These are phyloP conservation scores for Melanotaenia maccullochi DNA, from an alignment of 2,797 vertebrate genomes.

Conservation along the genomic window DNA sequence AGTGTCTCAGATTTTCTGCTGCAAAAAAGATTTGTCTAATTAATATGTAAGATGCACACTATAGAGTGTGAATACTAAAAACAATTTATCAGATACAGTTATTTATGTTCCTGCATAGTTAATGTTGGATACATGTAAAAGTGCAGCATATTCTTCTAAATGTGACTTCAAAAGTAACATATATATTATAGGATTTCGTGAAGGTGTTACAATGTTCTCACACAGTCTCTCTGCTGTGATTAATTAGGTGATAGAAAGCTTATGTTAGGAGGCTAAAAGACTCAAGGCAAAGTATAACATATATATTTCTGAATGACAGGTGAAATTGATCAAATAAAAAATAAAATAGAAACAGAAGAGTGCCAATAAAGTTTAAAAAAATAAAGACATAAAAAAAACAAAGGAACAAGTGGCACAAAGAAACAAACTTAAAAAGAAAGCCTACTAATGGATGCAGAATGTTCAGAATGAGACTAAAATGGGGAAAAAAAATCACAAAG, in stretches of 20 bases:
- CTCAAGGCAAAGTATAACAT: not conserved
- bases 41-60: constrained; percentile 49
- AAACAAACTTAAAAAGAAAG: not conserved
- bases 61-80: constrained; percentile 34
- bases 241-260: not conserved
- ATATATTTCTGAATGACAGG: too few relatives aligned
- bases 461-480: not conserved
- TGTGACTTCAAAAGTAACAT: not conserved
- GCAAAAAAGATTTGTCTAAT: constrained; percentile 55
- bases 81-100: constrained; percentile 12
- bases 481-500: not conserved
- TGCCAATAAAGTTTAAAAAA: not conserved
- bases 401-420: not conserved
- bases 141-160: constrained; percentile 9
- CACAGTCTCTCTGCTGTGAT: not conserved
- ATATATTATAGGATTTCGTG: not conserved
- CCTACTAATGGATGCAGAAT: not conserved
- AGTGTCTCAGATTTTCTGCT: constrained; percentile 43
- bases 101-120: constrained; percentile 22
- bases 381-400: too few relatives aligned
- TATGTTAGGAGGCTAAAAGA: not conserved
- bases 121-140: constrained; percentile 21
- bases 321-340: not conserved
- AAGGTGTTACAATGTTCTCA: not conserved
- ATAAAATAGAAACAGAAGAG: not conserved